Conservation (phyloP, 2,888 invertebrate genomes). For the Pterostichus madidus region DNA sequence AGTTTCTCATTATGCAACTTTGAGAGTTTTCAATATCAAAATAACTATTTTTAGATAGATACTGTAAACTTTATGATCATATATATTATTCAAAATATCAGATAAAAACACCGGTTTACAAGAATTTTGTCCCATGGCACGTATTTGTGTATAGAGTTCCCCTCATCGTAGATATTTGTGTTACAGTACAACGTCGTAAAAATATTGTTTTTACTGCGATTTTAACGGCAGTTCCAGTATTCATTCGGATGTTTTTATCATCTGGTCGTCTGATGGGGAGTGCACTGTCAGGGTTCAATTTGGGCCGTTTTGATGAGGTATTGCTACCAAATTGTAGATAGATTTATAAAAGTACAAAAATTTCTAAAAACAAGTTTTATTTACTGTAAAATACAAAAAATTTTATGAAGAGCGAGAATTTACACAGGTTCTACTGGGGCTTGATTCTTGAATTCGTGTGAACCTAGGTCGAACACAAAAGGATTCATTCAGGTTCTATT, state of each 20-base stretch:
- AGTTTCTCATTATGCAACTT: too few species aligned
- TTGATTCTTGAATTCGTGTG: too few species aligned
- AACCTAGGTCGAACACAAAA: too few species aligned
- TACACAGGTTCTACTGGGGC: too few species aligned
- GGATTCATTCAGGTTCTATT: too few species aligned
- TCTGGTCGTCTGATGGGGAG: slow-evolving; percentile 24
- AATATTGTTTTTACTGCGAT: slow-evolving; percentile 41
- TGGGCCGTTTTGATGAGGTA: too few species aligned
- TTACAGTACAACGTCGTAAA: slow-evolving; percentile 22
- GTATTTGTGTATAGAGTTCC: neutral
- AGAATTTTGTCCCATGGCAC: neutral
- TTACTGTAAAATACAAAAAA: too few species aligned
- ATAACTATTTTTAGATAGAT: neutral
- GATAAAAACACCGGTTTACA: neutral
- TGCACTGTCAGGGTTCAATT: neutral
- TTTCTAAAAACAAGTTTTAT: too few species aligned
- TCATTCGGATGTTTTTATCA: slow-evolving; percentile 49
- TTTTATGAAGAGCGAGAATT: too few species aligned
- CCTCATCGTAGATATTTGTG: slow-evolving; percentile 44
- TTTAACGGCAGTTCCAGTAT: slow-evolving; percentile 40
- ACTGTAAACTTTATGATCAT: neutral
- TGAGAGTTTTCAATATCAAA: too few species aligned
- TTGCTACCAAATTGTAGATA: too few species aligned
- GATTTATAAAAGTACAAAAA: too few species aligned
- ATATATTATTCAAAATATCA: neutral